phyloP scores from a whole-genome alignment of 2,888 invertebrate species.

The Ormyrus pomaceus region DNA sequence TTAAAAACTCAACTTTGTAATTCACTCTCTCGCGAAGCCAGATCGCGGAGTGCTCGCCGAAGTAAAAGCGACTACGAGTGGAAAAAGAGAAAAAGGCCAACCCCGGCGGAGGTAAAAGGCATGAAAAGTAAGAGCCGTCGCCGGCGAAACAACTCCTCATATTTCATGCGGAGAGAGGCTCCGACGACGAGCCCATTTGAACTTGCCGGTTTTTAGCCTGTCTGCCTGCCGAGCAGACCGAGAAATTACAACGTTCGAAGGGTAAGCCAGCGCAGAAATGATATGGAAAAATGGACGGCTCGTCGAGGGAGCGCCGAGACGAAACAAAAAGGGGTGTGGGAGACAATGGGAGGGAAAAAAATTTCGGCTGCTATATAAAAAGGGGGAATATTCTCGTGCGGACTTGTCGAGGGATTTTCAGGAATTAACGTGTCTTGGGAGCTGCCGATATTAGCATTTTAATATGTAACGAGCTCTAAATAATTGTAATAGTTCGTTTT shows the following conservation, averaged over 20 bases:
- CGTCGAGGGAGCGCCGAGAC: too few relatives aligned
- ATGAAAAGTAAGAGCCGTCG: background rate
- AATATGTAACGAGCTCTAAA: too few relatives aligned
- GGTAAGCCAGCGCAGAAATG: background rate
- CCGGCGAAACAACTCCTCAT: constrained; percentile 24
- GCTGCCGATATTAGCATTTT: too few relatives aligned
- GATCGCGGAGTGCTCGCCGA: background rate
- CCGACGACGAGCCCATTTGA: background rate
- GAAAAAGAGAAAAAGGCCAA: background rate
- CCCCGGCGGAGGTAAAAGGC: background rate
- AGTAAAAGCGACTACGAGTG: background rate
- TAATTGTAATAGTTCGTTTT: too few relatives aligned
- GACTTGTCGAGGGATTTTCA: too few relatives aligned
- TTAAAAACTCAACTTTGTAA: constrained; percentile 19
- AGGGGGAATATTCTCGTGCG: too few relatives aligned
- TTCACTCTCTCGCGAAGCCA: constrained; percentile 13
- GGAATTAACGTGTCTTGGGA: too few relatives aligned
- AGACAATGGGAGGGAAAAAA: too few relatives aligned
- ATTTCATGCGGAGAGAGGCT: background rate
- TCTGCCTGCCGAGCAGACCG: background rate
- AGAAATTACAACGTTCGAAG: constrained; percentile 10
- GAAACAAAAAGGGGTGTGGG: too few relatives aligned
- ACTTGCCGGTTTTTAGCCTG: background rate
- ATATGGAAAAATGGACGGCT: background rate
- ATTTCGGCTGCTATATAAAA: too few relatives aligned